phyloP scores from a whole-genome alignment of 2,797 vertebrate genomes.

The Cichlasoma orientale region DNA sequence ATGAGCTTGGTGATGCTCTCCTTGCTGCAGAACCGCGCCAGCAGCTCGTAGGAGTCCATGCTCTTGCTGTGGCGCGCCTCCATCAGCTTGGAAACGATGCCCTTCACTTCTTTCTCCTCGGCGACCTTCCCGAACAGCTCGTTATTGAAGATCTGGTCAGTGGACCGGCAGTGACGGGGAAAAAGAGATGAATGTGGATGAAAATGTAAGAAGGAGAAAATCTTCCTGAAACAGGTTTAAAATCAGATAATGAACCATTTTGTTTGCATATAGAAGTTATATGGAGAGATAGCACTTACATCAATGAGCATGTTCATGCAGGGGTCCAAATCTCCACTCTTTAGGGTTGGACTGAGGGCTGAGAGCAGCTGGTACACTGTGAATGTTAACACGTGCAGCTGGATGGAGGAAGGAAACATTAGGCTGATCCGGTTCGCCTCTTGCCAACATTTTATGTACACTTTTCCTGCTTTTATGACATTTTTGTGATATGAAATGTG shows the following conservation, averaged over 20 bases:
- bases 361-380: conserved; percentile 90
- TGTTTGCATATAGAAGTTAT: too few relatives aligned
- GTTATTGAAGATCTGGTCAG: conserved; percentile 90
- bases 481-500: background rate
- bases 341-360: conserved; percentile 82
- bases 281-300: conserved; percentile 74
- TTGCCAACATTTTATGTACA: too few relatives aligned
- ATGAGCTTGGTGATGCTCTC: conserved; percentile 89
- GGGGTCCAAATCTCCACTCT: conserved; percentile 90
- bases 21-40: conserved; percentile 90
- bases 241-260: too few relatives aligned
- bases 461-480: background rate
- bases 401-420: conserved; percentile 4
- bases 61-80: conserved; percentile 97
- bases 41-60: conserved; percentile 93
- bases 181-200: background rate
- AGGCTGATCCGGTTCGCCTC: background rate
- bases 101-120: conserved; percentile 95
- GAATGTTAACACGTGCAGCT: conserved; percentile 97
- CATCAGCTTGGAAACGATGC: conserved; percentile 96
- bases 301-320: conserved; percentile 89
- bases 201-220: background rate
- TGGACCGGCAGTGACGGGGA: accelerated
- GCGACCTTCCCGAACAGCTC: conserved; percentile 93
- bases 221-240: background rate